Evolutionary conservation across 2,113 vertebrate species (phyloP), one percentile per base, ranked within the genome.

Genomic region (Ahaetulla prasina): DNA sequence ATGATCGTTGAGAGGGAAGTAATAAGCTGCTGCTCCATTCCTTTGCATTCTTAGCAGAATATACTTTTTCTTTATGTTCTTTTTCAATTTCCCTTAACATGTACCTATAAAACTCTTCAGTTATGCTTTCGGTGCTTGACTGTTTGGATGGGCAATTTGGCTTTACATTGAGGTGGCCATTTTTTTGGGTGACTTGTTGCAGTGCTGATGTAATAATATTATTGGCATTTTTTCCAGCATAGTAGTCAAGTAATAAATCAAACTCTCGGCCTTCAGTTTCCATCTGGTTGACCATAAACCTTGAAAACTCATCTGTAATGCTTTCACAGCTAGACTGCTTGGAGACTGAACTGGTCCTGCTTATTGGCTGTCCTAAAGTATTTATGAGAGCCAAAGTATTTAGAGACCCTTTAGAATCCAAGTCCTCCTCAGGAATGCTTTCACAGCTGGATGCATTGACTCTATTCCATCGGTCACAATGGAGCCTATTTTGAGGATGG

Each of bases 221-320:
- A 96, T 97, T 99, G 50, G 99, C 99, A 55, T 99, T 99, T 97
- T 99, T 99, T 50, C 99, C 99, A 7, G 99, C 99, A 0, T 99
- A 99, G 95, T 99, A 99, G 96, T 99, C 99, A 91, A 99, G 96
- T 85, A 99, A 96, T 27, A 99, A 96, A 95, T 99, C 99, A 95
- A 99, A 99, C 0, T 98, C 99, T 92, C 99, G 97, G 84, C 99
- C 99, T 97, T 99, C 99, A 0, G 96, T 99, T 97, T 99, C 99
- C 99, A 99, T 99, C 96, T 99, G 99, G 96, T 98, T 99, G 53
- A 99, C 98, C 98, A 99, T 99, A 97, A 99, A 99, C 87, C 98
- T 98, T 88, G 99, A 99, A 96, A 99, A 99, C 96, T 99, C 99
- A 87, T 99, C 99, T 0, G 99, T 99, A 96, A 99, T 99, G 95